These are phyloP conservation scores for Petrocephalus microphthalmus DNA, from an alignment of 2,113 vertebrate genomes.

Conservation along the genomic window DNA sequence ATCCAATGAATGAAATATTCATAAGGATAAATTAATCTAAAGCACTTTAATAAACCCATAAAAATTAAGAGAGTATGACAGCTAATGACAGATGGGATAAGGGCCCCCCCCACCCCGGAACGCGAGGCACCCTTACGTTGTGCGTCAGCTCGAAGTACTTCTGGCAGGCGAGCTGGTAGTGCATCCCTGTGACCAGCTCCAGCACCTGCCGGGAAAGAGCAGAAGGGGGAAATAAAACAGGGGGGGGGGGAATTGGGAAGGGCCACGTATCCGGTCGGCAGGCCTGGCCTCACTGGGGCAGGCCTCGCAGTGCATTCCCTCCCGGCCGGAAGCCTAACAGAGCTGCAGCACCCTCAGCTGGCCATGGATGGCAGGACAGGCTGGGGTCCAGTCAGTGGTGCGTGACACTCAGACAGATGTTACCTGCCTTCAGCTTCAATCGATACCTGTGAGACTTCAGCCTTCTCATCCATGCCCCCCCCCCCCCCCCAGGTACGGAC, in stretches of 20 bases:
- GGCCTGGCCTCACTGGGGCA: background rate
- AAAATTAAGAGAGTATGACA: constrained; percentile 49
- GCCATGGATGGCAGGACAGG: background rate
- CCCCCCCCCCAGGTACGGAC: too few relatives aligned
- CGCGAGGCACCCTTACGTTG: constrained; percentile 71
- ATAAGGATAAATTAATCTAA: constrained; percentile 42
- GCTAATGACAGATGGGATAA: constrained; percentile 48
- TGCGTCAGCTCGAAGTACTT: constrained; percentile 95
- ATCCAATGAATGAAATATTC: constrained; percentile 41
- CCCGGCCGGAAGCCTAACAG: too few relatives aligned
- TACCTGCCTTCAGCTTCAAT: background rate
- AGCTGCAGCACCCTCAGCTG: background rate
- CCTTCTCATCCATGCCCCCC: too few relatives aligned
- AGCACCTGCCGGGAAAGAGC: constrained; percentile 67
- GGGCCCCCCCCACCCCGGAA: constrained; percentile 35
- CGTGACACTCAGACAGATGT: background rate
- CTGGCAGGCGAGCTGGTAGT: constrained; percentile 95
- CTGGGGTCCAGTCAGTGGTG: background rate
- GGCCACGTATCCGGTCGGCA: background rate
- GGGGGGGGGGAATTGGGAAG: background rate
- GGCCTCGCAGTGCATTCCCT: background rate
- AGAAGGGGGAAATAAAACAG: background rate
- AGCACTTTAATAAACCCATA: constrained; percentile 47
- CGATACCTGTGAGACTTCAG: too few relatives aligned
- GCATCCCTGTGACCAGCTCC: constrained; percentile 93